phyloP scores from a whole-genome alignment of 2,113 vertebrate genomes.

The Ginglymostoma cirratum region DNA sequence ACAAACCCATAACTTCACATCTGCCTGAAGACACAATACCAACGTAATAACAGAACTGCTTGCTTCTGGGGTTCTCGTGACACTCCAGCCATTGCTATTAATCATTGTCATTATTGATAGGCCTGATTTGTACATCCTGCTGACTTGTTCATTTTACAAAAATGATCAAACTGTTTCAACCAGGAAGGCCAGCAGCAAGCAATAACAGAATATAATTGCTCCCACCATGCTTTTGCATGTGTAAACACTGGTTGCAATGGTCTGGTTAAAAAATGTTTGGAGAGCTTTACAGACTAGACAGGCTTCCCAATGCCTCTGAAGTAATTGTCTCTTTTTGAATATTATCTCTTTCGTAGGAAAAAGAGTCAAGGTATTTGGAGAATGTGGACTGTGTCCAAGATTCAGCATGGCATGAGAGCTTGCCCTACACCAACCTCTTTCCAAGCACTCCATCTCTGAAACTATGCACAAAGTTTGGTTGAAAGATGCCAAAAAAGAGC shows the following conservation, averaged over 20 bases:
- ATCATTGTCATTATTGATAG: neutral
- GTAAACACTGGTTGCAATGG: neutral
- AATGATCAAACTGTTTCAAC: neutral
- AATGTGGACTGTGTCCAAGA: conserved; percentile 4
- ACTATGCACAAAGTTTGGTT: neutral
- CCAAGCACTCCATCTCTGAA: neutral
- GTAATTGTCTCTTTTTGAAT: neutral
- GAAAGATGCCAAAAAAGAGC: neutral
- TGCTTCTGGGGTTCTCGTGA: neutral
- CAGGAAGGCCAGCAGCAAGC: neutral
- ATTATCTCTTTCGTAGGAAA: neutral
- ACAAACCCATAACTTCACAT: neutral
- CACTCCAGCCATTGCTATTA: neutral
- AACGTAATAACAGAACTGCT: neutral
- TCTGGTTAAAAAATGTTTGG: conserved; percentile 21
- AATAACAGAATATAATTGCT: neutral
- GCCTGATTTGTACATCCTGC: neutral
- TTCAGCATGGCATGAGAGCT: neutral
- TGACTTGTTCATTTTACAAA: neutral
- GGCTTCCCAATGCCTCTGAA: conserved; percentile 11
- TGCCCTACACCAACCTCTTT: neutral
- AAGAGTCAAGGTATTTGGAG: neutral
- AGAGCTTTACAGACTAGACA: neutral
- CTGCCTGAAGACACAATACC: neutral
- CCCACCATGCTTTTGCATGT: neutral